These are phyloP conservation scores for Lepidocyrtoides sp. DNA, from an alignment of 2,888 invertebrate species.

Conservation along the genomic window DNA sequence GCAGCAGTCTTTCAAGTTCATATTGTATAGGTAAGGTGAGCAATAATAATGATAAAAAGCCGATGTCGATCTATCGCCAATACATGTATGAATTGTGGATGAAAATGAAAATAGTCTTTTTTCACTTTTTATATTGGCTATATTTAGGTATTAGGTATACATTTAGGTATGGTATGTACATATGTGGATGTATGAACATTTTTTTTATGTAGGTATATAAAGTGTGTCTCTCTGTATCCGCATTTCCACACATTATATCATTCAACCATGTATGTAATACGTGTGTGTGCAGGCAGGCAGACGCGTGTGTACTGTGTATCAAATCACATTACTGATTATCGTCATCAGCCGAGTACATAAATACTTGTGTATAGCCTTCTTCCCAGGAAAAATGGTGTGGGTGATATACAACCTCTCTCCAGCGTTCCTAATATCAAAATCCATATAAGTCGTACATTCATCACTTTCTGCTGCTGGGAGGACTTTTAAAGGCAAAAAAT, in stretches of 20 bases:
- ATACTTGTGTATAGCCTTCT: not conserved
- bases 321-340: constrained; percentile 79
- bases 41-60: constrained; percentile 42
- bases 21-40: constrained; percentile 62
- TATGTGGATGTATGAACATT: not conserved
- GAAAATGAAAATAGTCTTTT: constrained; percentile 29
- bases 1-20: constrained; percentile 61
- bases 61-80: constrained; percentile 27
- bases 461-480: not conserved
- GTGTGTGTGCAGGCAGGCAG: constrained; percentile 52
- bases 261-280: constrained; percentile 45
- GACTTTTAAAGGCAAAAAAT: constrained; percentile 28
- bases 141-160: no score
- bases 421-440: constrained; percentile 20
- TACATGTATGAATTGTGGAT: constrained; percentile 20
- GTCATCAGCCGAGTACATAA: constrained; percentile 42
- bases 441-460: constrained; percentile 7
- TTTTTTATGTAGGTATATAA: not conserved
- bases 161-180: constrained; percentile 5
- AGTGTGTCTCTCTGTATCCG: not conserved
- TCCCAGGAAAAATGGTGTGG: not conserved
- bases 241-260: not conserved
- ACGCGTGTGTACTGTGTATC: constrained; percentile 77
- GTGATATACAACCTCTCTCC: not conserved
- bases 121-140: no score